phyloP scores from a whole-genome alignment of 2,888 invertebrate species.

The Epistrophe grossulariae region DNA sequence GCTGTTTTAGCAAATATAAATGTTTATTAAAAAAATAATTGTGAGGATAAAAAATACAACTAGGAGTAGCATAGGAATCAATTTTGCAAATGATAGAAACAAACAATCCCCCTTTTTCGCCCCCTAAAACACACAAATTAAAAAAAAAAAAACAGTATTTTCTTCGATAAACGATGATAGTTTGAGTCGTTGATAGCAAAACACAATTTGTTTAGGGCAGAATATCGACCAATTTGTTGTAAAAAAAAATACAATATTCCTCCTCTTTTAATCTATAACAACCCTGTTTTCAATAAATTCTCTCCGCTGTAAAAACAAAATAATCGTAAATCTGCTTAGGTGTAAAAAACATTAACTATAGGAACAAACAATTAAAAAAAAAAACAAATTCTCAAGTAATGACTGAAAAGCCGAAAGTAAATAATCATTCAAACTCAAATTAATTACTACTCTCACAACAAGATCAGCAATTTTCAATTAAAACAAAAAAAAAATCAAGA shows the following conservation, averaged over 20 bases:
- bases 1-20: conserved; percentile 72
- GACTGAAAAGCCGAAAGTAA: conserved; percentile 64
- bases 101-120: conserved; percentile 39
- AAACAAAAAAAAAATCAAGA: conserved; percentile 42
- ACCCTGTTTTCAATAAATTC: conserved; percentile 24
- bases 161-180: conserved; percentile 26
- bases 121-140: conserved; percentile 10
- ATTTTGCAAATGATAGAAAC: conserved; percentile 62
- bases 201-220: conserved; percentile 20
- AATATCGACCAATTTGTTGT: conserved; percentile 69
- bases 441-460: conserved; percentile 60
- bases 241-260: conserved; percentile 31
- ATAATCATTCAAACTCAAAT: conserved; percentile 50
- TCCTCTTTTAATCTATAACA: conserved; percentile 20
- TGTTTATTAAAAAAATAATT: conserved; percentile 58
- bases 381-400: conserved; percentile 67
- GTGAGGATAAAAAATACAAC: conserved; percentile 60
- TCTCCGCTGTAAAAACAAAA: conserved; percentile 57
- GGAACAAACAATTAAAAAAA: conserved; percentile 32
- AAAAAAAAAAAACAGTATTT: conserved; percentile 22
- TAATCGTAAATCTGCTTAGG: conserved; percentile 62
- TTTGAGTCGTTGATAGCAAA: conserved; percentile 29
- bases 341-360: conserved; percentile 48
- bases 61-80: conserved; percentile 70
- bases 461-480: conserved; percentile 58